Evolutionary conservation across 2,888 invertebrate genomes (phyloP).

Genomic region (Trachelus iudaicus): DNA sequence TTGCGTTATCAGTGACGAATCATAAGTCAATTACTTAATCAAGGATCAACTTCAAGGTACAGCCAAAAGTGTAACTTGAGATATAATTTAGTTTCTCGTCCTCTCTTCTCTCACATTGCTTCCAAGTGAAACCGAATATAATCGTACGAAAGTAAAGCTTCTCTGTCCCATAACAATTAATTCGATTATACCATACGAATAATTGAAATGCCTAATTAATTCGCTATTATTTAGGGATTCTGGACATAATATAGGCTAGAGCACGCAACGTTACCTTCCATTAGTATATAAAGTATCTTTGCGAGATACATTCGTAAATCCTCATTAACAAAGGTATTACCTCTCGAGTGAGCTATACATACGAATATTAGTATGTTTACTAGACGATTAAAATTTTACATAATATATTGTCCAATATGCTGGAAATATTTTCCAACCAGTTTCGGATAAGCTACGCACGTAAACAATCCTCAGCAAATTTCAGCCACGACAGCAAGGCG

Average conservation of each 20-base stretch:
- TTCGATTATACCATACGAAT: background rate
- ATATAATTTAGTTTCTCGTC: background rate
- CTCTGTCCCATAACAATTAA: background rate
- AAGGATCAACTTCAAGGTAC: background rate
- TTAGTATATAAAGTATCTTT: background rate
- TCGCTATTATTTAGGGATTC: background rate
- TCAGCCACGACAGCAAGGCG: background rate
- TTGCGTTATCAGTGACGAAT: background rate
- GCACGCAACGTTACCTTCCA: background rate
- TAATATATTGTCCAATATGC: constrained; percentile 50
- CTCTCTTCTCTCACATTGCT: background rate
- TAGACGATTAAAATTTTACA: constrained; percentile 45
- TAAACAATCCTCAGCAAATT: background rate
- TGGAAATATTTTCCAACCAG: constrained; percentile 1
- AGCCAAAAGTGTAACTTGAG: background rate
- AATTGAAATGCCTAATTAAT: background rate
- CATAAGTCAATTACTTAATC: background rate
- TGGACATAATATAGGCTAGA: background rate
- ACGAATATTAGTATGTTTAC: constrained; percentile 37
- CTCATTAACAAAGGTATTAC: background rate
- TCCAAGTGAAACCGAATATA: background rate
- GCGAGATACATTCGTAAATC: background rate
- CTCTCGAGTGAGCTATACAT: constrained; percentile 39
- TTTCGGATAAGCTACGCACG: background rate
- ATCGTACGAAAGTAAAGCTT: background rate